Conservation (phyloP, 2,888 invertebrate species). For the Isoperla grammatica region DNA sequence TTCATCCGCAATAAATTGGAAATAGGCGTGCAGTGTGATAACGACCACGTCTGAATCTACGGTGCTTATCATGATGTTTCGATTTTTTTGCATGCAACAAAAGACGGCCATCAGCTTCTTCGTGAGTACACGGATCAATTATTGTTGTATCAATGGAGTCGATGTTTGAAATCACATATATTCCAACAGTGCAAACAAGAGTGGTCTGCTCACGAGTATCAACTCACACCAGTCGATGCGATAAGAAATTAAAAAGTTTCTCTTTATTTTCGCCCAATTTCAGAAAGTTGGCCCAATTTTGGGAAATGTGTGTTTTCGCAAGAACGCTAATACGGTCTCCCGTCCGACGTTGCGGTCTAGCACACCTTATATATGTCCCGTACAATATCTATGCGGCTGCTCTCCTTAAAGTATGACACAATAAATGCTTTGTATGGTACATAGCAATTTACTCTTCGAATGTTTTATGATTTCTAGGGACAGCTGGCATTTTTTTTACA, state of each 20-base stretch:
- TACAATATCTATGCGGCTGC: too few relatives aligned
- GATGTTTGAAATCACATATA: neutral
- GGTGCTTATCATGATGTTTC: constrained; percentile 1
- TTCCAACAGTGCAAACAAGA: neutral
- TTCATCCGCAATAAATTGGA: constrained; percentile 1
- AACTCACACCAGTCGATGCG: neutral
- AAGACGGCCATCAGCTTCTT: constrained; percentile 18
- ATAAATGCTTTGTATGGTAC: too few relatives aligned
- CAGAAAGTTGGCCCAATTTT: constrained; percentile 8
- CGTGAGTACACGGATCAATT: constrained; percentile 8
- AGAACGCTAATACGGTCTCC: neutral
- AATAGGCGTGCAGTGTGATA: constrained; percentile 5
- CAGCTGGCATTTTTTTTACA: too few relatives aligned
- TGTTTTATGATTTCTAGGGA: too few relatives aligned
- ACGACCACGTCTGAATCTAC: constrained; percentile 16
- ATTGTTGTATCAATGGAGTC: neutral
- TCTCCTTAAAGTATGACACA: too few relatives aligned
- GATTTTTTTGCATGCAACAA: constrained; percentile 14
- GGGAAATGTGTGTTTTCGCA: neutral
- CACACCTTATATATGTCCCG: too few relatives aligned
- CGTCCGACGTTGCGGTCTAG: too few relatives aligned
- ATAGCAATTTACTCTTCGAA: too few relatives aligned
- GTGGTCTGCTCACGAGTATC: neutral
- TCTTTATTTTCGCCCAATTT: constrained; percentile 8
- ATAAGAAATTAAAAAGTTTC: constrained; percentile 1